Evolutionary conservation across 1,140 invertebrate genomes (phyloP).

Genomic region (Paralvinella palmiformis): DNA sequence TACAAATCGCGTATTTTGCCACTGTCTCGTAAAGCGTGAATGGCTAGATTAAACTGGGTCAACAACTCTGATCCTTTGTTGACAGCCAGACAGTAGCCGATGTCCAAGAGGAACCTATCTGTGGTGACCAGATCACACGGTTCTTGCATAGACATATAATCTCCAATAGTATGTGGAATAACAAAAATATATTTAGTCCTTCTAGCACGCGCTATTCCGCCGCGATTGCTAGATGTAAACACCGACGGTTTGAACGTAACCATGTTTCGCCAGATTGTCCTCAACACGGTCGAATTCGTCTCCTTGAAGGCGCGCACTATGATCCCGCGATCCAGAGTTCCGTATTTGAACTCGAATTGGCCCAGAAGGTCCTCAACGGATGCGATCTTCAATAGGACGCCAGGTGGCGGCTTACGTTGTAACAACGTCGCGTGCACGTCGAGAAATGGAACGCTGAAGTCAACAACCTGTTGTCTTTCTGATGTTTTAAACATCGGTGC

Average conservation of each 20-base stretch:
- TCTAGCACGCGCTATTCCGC: constrained; percentile 5
- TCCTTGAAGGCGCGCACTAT: constrained; percentile 4
- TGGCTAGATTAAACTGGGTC: no score
- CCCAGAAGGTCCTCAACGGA: constrained; percentile 49
- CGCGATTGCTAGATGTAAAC: constrained; percentile 10
- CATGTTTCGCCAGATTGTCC: constrained; percentile 3
- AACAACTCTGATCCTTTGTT: no score
- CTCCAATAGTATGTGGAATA: constrained; percentile 8
- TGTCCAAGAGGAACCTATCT: background rate
- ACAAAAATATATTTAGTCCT: constrained; percentile 8
- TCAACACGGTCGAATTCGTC: constrained; percentile 2
- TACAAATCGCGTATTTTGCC: no score
- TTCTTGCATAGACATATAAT: background rate
- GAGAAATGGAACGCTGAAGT: constrained; percentile 95
- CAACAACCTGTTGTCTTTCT: constrained; percentile 86
- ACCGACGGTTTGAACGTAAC: background rate
- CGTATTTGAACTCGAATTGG: constrained; percentile 81
- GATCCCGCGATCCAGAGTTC: constrained; percentile 6
- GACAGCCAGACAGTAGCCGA: background rate
- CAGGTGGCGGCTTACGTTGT: constrained; percentile 74
- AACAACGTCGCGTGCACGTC: constrained; percentile 93
- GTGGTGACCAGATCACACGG: background rate
- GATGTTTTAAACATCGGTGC: constrained; percentile 93
- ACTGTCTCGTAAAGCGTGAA: no score
- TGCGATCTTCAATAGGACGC: constrained; percentile 25